These are phyloP conservation scores for Anguilla megastoma DNA, from an alignment of 2,797 vertebrate genomes.

Conservation along the genomic window DNA sequence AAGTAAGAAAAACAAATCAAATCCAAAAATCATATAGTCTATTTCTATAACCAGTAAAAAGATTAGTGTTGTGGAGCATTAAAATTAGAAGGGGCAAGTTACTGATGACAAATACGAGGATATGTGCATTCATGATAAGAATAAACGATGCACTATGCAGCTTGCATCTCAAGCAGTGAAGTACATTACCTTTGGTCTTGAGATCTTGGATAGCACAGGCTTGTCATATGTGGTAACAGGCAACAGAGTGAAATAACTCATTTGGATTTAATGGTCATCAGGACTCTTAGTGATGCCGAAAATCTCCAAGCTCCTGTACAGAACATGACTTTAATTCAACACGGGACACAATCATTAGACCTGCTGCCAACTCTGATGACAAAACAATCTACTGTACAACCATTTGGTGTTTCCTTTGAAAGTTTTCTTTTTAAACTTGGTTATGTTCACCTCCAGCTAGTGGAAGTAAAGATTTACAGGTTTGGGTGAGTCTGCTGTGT, in stretches of 20 bases:
- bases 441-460: background rate
- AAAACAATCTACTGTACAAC: background rate
- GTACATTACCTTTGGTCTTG: background rate
- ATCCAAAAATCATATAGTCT: no score
- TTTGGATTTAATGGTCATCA: background rate
- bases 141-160: background rate
- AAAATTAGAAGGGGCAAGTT: background rate
- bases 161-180: background rate
- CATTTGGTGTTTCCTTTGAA: background rate
- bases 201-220: background rate
- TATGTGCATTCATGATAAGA: background rate
- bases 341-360: background rate
- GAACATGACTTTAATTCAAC: background rate
- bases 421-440: background rate
- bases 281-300: background rate
- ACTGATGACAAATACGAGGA: background rate
- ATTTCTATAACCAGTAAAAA: no score
- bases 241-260: background rate
- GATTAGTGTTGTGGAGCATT: no score
- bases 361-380: background rate
- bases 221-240: background rate
- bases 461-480: background rate
- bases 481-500: constrained; percentile 18
- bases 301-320: background rate
- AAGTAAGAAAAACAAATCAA: background rate